These are phyloP conservation scores for Zhuqinia jingwanae DNA, from an alignment of 2,888 invertebrate species.

Conservation along the genomic window DNA sequence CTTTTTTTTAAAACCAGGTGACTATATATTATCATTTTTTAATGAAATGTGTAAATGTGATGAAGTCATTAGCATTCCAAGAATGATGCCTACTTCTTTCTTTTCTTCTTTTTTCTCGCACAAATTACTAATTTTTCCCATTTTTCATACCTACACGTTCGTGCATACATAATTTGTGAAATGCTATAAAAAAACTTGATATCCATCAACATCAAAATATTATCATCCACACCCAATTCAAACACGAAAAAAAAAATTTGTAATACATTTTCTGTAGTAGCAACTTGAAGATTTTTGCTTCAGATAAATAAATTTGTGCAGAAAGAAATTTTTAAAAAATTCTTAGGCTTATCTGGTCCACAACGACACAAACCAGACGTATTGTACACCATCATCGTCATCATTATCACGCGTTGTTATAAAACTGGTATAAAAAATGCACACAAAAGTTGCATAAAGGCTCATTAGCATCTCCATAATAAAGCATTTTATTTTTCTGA, in stretches of 20 bases:
- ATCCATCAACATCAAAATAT: slow-evolving; percentile 4
- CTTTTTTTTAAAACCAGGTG: too few relatives aligned
- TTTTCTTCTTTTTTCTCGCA: too few relatives aligned
- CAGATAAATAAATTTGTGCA: slow-evolving; percentile 24
- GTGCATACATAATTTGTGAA: not conserved
- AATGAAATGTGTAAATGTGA: too few relatives aligned
- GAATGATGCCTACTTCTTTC: not conserved
- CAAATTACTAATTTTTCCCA: slow-evolving; percentile 5
- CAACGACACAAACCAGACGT: not conserved
- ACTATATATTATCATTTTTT: too few relatives aligned
- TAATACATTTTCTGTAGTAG: too few relatives aligned
- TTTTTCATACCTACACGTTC: not conserved
- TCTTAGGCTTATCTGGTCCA: not conserved
- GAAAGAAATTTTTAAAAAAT: slow-evolving; percentile 3
- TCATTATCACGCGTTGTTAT: too few relatives aligned
- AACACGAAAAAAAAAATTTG: too few relatives aligned
- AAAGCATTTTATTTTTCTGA: not conserved
- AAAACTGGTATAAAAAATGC: not conserved
- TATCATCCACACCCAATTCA: slow-evolving; percentile 12
- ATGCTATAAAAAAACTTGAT: not conserved
- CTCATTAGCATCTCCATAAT: slow-evolving; percentile 59
- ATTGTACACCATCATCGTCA: not conserved
- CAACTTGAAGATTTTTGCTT: slow-evolving; percentile 8
- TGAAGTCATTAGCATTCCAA: slow-evolving; percentile 44
- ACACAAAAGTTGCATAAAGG: slow-evolving; percentile 5